phyloP scores from a whole-genome alignment of 2,113 vertebrate species.

The Etia nguti region DNA sequence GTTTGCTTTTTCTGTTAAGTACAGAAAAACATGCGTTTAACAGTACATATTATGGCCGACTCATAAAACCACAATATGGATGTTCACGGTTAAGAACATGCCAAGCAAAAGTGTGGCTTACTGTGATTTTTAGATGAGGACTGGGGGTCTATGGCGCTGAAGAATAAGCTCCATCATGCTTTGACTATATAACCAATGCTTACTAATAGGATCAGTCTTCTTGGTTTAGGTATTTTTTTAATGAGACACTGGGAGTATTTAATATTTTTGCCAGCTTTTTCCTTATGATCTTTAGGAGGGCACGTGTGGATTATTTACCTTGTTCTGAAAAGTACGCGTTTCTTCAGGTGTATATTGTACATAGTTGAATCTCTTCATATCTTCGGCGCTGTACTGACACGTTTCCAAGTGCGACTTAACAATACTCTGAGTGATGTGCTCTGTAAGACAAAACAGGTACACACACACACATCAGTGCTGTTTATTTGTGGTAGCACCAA shows the following conservation, averaged over 20 bases:
- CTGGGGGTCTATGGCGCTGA: not conserved
- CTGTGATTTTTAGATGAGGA: not conserved
- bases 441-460: constrained; percentile 48
- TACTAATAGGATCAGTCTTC: not conserved
- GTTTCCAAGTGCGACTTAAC: constrained; percentile 86
- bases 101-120: not conserved
- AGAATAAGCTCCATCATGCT: not conserved
- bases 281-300: not conserved
- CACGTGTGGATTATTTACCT: constrained; percentile 61
- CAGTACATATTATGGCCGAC: not conserved
- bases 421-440: constrained; percentile 79
- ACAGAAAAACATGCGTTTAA: not conserved
- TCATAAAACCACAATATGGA: not conserved
- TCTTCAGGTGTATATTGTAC: constrained; percentile 83
- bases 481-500: not conserved
- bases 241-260: not conserved
- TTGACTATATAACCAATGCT: not conserved
- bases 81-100: not conserved
- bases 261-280: not conserved
- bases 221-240: not conserved
- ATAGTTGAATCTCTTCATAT: constrained; percentile 85
- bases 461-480: not conserved
- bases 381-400: constrained; percentile 84
- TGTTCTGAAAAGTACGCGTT: constrained; percentile 78
- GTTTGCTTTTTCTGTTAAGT: not conserved